Base-by-base conservation (phyloP, 2,888 invertebrate species). In the Artemia sp. region DNA sequence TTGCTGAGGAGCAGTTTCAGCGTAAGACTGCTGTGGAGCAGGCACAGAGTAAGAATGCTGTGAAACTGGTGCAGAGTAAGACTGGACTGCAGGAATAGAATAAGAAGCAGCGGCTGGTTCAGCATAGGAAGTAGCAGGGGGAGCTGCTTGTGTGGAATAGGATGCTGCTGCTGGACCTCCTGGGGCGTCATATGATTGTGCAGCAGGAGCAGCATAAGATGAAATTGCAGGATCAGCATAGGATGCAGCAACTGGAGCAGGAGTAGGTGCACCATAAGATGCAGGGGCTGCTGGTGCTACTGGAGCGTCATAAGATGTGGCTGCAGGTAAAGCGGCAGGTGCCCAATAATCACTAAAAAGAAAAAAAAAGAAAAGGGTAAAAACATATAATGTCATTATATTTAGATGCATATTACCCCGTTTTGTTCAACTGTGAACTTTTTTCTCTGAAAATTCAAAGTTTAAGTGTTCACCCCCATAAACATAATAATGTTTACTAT, bases 141-240 rank as follows among this genome's bases (percentile, higher is more conserved):
- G 70, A 68, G 50, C 69, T 14, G 52, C 50, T n/a, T 38, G 64
- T 58, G 64, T 10, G n/a, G 11, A 58, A 24, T 58, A 58, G 2
- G 64, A 58, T 8, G 70, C 66, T 1, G 70, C 67, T 50, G 69
- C 50, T 8, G 70, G 69, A 3, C 69, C 67, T 50, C 67, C 50
- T 51, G 69, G 69, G 9, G 70, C 66, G 11, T 68, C 58, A 66
- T 70, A 70, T 1, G 66, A 66, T 12, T 68, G 67, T 3, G 70
- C 67, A 53, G 69, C 50, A 50, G 69, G 69, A 9, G 70, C 66
- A 9, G 70, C 67, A 66, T 70, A 19, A 19, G 19, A 19, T 19
- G 19, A 19, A 19, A 1, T 19, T 19, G 19, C 19, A 19, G 19
- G 19, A 19, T 19, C 19, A 19, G 19, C 19, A 19, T 19, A 70